phyloP scores from a whole-genome alignment of 2,113 vertebrate genomes.

The Hirundichthys speculiger region DNA sequence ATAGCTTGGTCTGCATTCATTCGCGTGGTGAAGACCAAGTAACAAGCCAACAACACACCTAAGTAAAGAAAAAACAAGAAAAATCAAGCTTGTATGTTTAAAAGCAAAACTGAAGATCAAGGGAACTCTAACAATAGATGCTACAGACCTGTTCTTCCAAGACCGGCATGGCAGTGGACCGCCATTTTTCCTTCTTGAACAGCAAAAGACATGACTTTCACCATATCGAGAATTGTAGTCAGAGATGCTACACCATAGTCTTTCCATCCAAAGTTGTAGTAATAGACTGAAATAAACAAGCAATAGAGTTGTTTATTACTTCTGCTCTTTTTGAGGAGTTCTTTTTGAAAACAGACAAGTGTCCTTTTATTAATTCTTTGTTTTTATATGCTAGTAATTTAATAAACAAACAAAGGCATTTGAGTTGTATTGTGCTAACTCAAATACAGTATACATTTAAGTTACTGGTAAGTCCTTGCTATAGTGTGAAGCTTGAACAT shows the following conservation, averaged over 20 bases:
- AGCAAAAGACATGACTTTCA: conserved; percentile 97
- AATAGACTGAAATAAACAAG: conserved; percentile 86
- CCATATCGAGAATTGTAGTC: conserved; percentile 96
- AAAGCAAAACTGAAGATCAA: neutral
- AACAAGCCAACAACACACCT: conserved; percentile 96
- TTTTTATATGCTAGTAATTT: too few relatives aligned
- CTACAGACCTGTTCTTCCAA: conserved; percentile 92
- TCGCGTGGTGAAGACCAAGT: conserved; percentile 93
- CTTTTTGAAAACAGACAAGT: too few relatives aligned
- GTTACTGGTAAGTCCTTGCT: too few relatives aligned
- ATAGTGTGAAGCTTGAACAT: too few relatives aligned
- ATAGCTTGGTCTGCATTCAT: conserved; percentile 98
- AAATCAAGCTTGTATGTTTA: neutral
- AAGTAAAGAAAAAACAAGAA: neutral
- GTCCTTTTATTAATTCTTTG: too few relatives aligned
- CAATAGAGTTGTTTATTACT: neutral
- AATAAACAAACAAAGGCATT: too few relatives aligned
- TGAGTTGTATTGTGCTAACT: too few relatives aligned
- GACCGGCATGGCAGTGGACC: conserved; percentile 95
- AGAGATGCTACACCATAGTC: conserved; percentile 97
- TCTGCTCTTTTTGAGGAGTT: too few relatives aligned
- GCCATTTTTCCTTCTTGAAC: conserved; percentile 95
- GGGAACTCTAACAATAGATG: accelerated
- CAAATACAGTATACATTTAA: too few relatives aligned
- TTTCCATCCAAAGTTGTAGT: conserved; percentile 99